Base-by-base conservation (phyloP, 2,888 invertebrate genomes). In the Ischnura elegans region DNA sequence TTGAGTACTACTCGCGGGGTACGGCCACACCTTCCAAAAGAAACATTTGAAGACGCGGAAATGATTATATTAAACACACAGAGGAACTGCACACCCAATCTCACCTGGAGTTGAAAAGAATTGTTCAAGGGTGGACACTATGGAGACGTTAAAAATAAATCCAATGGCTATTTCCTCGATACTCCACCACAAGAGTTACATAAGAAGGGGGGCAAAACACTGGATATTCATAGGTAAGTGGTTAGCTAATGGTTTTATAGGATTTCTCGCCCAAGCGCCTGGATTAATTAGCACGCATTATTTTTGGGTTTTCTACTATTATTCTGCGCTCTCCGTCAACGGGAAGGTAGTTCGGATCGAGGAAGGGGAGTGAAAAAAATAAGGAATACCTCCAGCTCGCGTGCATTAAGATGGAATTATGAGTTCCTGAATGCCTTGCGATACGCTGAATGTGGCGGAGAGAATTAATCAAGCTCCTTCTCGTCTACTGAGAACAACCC, bases 361-460 rank as follows among this genome's bases (percentile, higher is more conserved):
- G 51, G n/a, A 19, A 61, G 61, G n/a, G 61, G 61, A n/a, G 61
- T 10, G 61, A 61, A 61, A 61, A 61, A 25, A 61, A 61, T 51
- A 61, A 76, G 10, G 36, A 76, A 25, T 25, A 61, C 21, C 51
- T 19, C 76, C 76, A 10, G 36, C 76, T 76, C 29, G 76, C 76
- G n/a, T 76, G 76, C 76, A 76, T 76, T 76, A 76, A 76, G 76
- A 76, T 76, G 76, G 36, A 76, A 76, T 76, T 76, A 76, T 76
- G 76, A 76, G 76, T 76, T 76, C 76, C 76, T 76, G 76, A 76
- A 76, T 76, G 76, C 10, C 76, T 76, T 76, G 76, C 76, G 10
- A 76, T 76, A 36, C 36, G 76, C 76, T 76, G 76, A 76, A 76
- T 36, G 36, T 36, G 76, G 76, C 76, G 76, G 36, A 76, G 76